Evolutionary conservation across 2,888 invertebrate genomes (phyloP).

Genomic region (Gastracanthus pulcherrimus): DNA sequence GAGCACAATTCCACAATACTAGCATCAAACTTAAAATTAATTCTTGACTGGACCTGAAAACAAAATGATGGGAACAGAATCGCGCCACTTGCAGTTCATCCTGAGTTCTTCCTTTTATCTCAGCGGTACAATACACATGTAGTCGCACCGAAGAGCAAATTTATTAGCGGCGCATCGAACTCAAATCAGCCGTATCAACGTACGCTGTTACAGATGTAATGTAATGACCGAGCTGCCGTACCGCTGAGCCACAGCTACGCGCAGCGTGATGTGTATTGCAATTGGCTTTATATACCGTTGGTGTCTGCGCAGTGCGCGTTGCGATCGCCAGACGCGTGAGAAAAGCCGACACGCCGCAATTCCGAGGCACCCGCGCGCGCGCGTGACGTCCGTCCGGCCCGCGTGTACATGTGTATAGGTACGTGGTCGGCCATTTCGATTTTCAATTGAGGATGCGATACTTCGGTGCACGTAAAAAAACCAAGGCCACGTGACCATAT

Average conservation of each 20-base stretch:
- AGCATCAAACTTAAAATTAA: too few relatives aligned
- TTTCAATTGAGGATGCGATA: background rate
- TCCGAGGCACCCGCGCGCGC: conserved; percentile 29
- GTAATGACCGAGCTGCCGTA: conserved; percentile 15
- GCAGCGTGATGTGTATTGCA: background rate
- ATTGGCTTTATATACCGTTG: conserved; percentile 37
- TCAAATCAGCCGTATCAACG: conserved; percentile 13
- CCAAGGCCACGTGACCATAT: background rate
- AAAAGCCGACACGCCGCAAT: conserved; percentile 45
- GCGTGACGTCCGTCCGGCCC: conserved; percentile 59
- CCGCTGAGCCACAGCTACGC: background rate
- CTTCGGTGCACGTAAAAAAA: background rate
- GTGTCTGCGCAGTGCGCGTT: too few relatives aligned
- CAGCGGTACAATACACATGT: background rate
- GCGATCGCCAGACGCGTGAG: conserved; percentile 48
- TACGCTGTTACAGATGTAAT: conserved; percentile 42
- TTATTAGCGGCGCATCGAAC: conserved; percentile 34
- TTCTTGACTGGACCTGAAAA: too few relatives aligned
- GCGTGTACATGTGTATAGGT: conserved; percentile 52
- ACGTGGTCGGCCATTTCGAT: conserved; percentile 51
- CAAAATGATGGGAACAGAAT: too few relatives aligned
- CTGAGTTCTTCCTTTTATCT: too few relatives aligned
- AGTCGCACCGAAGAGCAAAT: conserved; percentile 13
- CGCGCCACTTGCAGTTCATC: background rate
- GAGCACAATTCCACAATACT: too few relatives aligned